Percentiles rank a stretch among this genome's conserved stretches.
phyloP scores from a whole-genome alignment of 2,888 invertebrate genomes.

The Tetrapedia diversipes region DNA sequence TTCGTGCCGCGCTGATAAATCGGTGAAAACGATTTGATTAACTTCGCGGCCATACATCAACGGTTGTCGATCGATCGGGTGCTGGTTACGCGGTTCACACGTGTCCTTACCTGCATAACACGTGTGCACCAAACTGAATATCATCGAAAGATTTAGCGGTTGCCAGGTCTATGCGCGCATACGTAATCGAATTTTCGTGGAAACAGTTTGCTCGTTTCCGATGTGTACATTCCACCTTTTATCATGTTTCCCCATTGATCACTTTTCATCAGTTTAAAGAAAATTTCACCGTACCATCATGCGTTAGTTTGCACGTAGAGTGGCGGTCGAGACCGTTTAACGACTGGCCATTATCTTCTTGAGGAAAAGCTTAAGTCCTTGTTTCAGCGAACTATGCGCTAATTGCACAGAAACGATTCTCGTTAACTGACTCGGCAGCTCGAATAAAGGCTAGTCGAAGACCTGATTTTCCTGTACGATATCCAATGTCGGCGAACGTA shows the following conservation, averaged over 20 bases:
- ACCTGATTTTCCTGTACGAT: background rate
- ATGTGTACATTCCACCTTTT: constrained; percentile 6
- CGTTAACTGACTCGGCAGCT: background rate
- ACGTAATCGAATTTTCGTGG: constrained; percentile 42
- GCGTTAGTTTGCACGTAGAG: too few species aligned
- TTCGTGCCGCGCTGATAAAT: constrained; percentile 67
- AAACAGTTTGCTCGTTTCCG: constrained; percentile 1
- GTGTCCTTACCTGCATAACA: constrained; percentile 66
- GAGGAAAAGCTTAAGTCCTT: too few species aligned
- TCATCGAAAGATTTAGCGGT: constrained; percentile 51
- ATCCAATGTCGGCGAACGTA: background rate
- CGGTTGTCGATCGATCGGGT: constrained; percentile 61
- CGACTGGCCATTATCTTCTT: background rate
- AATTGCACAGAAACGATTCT: background rate
- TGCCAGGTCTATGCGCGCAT: constrained; percentile 30
- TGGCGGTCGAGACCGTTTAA: background rate
- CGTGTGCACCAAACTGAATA: constrained; percentile 40
- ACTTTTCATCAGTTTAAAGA: background rate
- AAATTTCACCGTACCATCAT: background rate
- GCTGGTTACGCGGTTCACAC: constrained; percentile 70
- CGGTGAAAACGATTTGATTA: constrained; percentile 75
- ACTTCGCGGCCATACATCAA: constrained; percentile 74
- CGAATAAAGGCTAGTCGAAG: background rate
- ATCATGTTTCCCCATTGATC: background rate
- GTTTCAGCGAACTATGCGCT: background rate